Percentiles rank a stretch among this genome's conserved stretches.
Conservation (phyloP, 2,797 vertebrate species). For the Oreonectes daqikongensis region DNA sequence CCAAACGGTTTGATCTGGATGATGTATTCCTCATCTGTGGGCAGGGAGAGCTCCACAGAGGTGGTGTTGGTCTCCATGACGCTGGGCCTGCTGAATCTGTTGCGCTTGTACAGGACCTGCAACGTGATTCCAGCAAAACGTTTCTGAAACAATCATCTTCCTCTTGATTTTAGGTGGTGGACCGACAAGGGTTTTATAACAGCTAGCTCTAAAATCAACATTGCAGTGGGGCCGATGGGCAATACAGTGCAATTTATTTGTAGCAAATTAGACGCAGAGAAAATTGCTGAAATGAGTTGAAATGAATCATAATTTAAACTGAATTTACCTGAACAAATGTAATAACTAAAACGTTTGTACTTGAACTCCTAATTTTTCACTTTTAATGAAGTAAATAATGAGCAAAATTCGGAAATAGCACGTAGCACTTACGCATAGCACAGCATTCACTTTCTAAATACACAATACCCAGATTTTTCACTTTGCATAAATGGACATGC, state of each 20-base stretch:
- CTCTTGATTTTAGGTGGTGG: neutral
- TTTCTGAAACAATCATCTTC: neutral
- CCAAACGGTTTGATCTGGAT: constrained; percentile 94
- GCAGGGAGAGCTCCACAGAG: constrained; percentile 91
- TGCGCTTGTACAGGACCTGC: constrained; percentile 93
- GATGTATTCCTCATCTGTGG: constrained; percentile 92
- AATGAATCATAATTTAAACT: neutral
- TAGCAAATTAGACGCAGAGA: neutral
- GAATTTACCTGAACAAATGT: neutral
- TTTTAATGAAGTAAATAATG: neutral
- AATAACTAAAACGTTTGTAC: neutral
- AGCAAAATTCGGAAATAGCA: no score
- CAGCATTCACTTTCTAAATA: no score
- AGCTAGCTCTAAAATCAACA: neutral
- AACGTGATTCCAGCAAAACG: neutral
- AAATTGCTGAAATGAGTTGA: neutral
- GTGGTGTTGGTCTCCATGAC: constrained; percentile 95
- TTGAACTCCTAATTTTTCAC: neutral
- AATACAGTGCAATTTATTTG: no score
- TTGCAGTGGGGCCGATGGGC: neutral
- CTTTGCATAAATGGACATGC: constrained; percentile 46
- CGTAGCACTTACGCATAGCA: no score
- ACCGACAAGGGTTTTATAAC: neutral
- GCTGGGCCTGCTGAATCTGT: constrained; percentile 84
- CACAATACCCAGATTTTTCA: no score